These are phyloP conservation scores for Saimiri boliviensis DNA, from an alignment of 2,113 vertebrate genomes.

Conservation along the genomic window DNA sequence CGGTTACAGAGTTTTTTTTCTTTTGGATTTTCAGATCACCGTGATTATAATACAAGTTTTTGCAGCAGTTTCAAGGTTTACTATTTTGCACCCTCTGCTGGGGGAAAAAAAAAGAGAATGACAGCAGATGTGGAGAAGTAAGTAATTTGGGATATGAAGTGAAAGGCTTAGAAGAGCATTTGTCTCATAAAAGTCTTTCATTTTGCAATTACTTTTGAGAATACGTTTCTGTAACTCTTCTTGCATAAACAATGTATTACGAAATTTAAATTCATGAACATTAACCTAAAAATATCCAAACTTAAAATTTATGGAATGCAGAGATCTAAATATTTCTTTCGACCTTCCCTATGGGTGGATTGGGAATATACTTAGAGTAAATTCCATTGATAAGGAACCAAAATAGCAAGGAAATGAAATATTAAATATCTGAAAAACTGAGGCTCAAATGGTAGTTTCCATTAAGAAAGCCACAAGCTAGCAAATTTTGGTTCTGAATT, in stretches of 20 bases:
- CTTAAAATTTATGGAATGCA: neutral
- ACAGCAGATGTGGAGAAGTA: neutral
- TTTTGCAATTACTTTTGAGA: constrained; percentile 18
- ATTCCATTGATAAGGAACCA: neutral
- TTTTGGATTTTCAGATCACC: neutral
- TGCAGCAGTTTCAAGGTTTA: constrained; percentile 39
- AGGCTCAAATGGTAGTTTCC: neutral
- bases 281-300: neutral
- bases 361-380: neutral
- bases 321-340: neutral
- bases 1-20: neutral
- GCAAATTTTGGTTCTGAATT: constrained; percentile 6
- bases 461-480: neutral
- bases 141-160: neutral
- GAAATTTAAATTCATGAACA: constrained; percentile 1
- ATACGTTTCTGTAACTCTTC: neutral
- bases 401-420: constrained; percentile 34
- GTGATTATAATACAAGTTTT: neutral
- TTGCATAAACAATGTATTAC: neutral
- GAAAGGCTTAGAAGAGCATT: neutral
- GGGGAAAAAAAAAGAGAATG: constrained; percentile 47
- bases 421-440: neutral
- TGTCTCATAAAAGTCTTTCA: neutral
- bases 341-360: neutral
- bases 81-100: constrained; percentile 74